Evolutionary conservation across 2,888 invertebrate species (phyloP).

Genomic region (Caenorhabditis sp.): DNA sequence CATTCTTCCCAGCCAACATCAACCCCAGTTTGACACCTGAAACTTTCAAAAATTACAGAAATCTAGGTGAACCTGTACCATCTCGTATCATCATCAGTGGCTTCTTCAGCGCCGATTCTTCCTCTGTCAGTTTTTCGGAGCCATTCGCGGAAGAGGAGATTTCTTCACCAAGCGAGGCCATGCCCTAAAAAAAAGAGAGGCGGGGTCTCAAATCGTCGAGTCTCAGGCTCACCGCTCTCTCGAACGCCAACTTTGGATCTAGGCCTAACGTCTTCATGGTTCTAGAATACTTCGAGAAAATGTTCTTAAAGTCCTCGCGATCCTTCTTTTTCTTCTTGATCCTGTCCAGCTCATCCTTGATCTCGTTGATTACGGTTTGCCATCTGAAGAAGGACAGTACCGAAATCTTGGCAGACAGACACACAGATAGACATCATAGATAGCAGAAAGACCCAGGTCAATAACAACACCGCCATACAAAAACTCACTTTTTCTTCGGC

Average conservation of each 20-base stretch:
- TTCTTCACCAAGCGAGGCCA: slow-evolving; percentile 40
- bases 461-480: too few relatives aligned
- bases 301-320: slow-evolving; percentile 68
- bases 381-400: slow-evolving; percentile 71
- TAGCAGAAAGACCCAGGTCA: too few relatives aligned
- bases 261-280: slow-evolving; percentile 64
- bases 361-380: slow-evolving; percentile 66
- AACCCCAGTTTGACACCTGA: slow-evolving; percentile 79
- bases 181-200: slow-evolving; percentile 24
- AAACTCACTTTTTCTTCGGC: slow-evolving; percentile 47
- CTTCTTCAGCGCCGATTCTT: slow-evolving; percentile 63
- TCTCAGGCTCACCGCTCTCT: slow-evolving; percentile 51
- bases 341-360: slow-evolving; percentile 64
- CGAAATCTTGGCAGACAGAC: too few relatives aligned
- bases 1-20: slow-evolving; percentile 76
- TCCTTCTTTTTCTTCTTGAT: slow-evolving; percentile 68
- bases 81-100: slow-evolving; percentile 77
- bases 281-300: slow-evolving; percentile 63
- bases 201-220: too few relatives aligned
- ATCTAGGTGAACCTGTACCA: too few relatives aligned
- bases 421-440: too few relatives aligned
- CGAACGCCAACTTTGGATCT: slow-evolving; percentile 48
- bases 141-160: slow-evolving; percentile 9
- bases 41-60: too few relatives aligned
- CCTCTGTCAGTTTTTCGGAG: slow-evolving; percentile 48